A percentile compares a stretch with the other conserved stretches of the same genome.
phyloP scores from a whole-genome alignment of 1,140 invertebrate species.

The Hylaeus anthracinus region DNA sequence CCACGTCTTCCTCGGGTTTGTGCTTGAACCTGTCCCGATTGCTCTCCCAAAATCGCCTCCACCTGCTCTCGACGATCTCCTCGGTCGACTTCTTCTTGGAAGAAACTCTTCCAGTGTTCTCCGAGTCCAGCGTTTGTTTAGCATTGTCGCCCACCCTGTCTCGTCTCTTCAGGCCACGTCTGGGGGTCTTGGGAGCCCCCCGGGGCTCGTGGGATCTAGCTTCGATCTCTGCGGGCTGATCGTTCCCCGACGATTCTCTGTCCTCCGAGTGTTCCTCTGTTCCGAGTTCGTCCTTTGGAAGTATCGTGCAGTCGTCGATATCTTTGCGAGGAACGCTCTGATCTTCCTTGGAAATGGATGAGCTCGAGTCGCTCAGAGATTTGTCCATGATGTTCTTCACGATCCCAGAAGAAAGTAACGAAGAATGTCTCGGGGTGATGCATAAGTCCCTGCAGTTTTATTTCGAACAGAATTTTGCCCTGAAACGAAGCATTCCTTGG shows the following conservation, averaged over 20 bases:
- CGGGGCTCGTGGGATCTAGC: not conserved
- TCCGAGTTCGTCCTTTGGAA: too few species aligned
- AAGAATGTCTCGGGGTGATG: too few species aligned
- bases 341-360: too few species aligned
- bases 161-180: not conserved
- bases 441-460: too few species aligned
- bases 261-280: too few species aligned
- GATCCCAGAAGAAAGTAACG: too few species aligned
- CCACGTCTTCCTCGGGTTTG: not conserved
- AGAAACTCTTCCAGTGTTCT: not conserved
- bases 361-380: too few species aligned
- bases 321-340: too few species aligned
- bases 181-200: not conserved
- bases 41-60: slow-evolving; percentile 1
- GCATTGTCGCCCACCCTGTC: not conserved
- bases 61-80: slow-evolving; percentile 20
- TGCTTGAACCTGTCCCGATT: slow-evolving; percentile 15
- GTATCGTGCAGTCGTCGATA: too few species aligned
- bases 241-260: not conserved
- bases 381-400: too few species aligned
- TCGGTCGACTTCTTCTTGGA: not conserved
- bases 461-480: too few species aligned
- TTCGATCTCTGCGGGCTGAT: not conserved
- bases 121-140: not conserved
- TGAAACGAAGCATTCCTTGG: too few species aligned